Evolutionary conservation across 2,797 vertebrate genomes (phyloP).

Genomic region (Rhabdophis nuchalis): DNA sequence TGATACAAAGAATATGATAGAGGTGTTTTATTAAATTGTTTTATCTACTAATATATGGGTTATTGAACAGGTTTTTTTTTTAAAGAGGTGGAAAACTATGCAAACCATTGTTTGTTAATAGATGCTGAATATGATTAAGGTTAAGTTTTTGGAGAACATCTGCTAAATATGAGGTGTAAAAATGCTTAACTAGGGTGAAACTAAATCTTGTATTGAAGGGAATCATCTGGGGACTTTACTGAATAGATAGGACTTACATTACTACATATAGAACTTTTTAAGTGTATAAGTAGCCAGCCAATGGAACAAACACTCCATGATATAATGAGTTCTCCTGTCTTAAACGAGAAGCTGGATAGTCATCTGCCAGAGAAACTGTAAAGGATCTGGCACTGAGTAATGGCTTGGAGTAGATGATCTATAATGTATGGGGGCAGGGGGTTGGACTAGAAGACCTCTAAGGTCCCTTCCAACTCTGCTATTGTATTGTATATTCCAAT

Average conservation of each 20-base stretch:
- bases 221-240: slow-evolving; percentile 1
- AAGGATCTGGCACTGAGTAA: background rate
- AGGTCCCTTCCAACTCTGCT: too few relatives aligned
- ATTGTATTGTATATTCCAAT: background rate
- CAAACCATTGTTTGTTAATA: slow-evolving; percentile 32
- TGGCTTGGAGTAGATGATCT: background rate
- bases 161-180: background rate
- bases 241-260: background rate
- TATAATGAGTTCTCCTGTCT: background rate
- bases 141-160: background rate
- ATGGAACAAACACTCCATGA: background rate
- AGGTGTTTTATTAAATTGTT: slow-evolving; percentile 56
- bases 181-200: background rate
- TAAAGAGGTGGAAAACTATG: slow-evolving; percentile 33
- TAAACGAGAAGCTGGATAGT: background rate
- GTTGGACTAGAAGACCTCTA: too few relatives aligned
- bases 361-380: background rate
- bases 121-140: background rate
- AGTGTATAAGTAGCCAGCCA: background rate
- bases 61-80: slow-evolving; percentile 41
- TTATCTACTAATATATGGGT: slow-evolving; percentile 41
- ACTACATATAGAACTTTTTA: background rate
- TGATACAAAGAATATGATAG: slow-evolving; percentile 12
- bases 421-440: too few relatives aligned
- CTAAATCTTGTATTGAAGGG: background rate